These are phyloP conservation scores for Drosophila helvetica DNA, from an alignment of 2,888 invertebrate genomes.

Conservation along the genomic window DNA sequence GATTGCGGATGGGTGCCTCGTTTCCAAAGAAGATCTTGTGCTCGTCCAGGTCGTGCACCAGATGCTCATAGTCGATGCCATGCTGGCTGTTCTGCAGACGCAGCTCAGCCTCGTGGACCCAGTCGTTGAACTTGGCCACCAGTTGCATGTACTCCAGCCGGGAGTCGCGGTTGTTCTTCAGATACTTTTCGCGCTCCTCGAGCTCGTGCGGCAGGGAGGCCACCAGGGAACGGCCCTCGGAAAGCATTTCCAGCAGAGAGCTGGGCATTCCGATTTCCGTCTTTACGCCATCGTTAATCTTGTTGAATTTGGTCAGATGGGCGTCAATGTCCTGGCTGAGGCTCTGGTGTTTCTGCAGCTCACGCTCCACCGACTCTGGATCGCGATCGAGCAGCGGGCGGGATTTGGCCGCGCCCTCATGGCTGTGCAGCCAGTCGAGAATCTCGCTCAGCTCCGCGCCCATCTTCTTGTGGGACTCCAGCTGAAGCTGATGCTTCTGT, in stretches of 20 bases:
- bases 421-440: constrained; percentile 92
- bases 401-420: constrained; percentile 92
- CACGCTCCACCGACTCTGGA: constrained; percentile 91
- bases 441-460: constrained; percentile 92
- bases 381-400: constrained; percentile 92
- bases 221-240: constrained; percentile 91
- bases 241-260: constrained; percentile 91
- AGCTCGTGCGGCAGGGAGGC: constrained; percentile 92
- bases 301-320: constrained; percentile 88
- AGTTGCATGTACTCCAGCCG: constrained; percentile 91
- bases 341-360: constrained; percentile 90
- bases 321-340: constrained; percentile 88
- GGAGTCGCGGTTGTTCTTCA: constrained; percentile 90
- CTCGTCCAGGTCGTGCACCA: constrained; percentile 92
- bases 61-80: constrained; percentile 94
- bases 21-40: constrained; percentile 94
- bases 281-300: constrained; percentile 89
- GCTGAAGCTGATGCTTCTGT: constrained; percentile 93
- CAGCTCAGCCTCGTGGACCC: constrained; percentile 93
- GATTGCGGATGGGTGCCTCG: constrained; percentile 90
- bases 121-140: constrained; percentile 91
- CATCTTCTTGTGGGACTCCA: constrained; percentile 94
- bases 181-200: constrained; percentile 91
- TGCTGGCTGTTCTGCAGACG: constrained; percentile 91
- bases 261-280: constrained; percentile 92